These are phyloP conservation scores for Aethina tumida DNA, from an alignment of 1,140 invertebrate genomes.

Conservation along the genomic window DNA sequence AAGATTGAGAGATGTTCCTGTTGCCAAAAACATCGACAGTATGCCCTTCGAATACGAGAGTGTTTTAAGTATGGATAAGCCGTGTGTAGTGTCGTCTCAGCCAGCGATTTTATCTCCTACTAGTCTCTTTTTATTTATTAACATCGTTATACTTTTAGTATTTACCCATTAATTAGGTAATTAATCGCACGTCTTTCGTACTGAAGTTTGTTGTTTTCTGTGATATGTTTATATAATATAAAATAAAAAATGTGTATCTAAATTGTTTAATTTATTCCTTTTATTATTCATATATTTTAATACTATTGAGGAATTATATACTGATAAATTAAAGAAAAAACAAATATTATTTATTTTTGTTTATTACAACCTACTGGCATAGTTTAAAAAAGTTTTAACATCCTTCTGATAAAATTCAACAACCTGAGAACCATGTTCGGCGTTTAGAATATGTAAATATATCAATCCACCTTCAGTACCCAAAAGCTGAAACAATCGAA, in stretches of 20 bases:
- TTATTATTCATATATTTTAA: too few species aligned
- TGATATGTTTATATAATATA: neutral
- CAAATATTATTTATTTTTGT: neutral
- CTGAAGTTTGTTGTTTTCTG: too few species aligned
- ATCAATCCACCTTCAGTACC: conserved; percentile 20
- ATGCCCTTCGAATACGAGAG: conserved; percentile 18
- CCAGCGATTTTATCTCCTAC: neutral
- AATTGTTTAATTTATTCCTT: neutral
- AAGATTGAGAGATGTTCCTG: conserved; percentile 33
- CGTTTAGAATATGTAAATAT: conserved; percentile 24
- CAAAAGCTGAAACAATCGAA: conserved; percentile 23
- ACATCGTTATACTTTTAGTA: conserved; percentile 7
- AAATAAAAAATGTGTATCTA: neutral
- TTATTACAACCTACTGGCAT: conserved; percentile 29
- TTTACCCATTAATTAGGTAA: too few species aligned
- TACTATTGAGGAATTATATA: neutral
- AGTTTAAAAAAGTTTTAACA: conserved; percentile 28
- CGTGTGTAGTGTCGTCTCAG: neutral
- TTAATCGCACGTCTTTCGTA: too few species aligned
- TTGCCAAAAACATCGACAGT: conserved; percentile 21
- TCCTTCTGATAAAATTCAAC: conserved; percentile 20
- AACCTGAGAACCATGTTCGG: conserved; percentile 23
- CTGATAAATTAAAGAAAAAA: neutral
- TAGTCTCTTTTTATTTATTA: neutral
- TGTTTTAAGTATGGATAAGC: conserved; percentile 5